Evolutionary conservation across 2,797 vertebrate genomes (phyloP), one percentile per base, ranked within the genome.

Genomic region (Hafferia zeledoni): DNA sequence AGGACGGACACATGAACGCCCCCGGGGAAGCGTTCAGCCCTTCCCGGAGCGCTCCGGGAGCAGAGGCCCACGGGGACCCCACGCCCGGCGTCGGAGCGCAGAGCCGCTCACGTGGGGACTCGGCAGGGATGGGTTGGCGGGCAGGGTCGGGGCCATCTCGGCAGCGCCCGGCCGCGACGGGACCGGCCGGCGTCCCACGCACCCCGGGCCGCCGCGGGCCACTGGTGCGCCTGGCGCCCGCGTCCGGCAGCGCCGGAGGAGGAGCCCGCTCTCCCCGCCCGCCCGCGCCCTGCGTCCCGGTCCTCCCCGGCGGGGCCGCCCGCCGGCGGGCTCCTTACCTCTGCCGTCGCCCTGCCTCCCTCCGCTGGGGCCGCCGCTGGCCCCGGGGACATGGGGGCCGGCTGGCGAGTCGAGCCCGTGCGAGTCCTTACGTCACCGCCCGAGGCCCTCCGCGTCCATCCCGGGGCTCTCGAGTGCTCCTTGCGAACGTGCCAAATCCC

Each of bases 401-500:
- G 78, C 90, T 87, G 92, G 92, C 84, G 81, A 94, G 90, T 61
- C 39, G 64, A 83, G 81, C 69, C 77, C 84, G 72, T 86, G 69
- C 82, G 90, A 90, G 92, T 75, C 92, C 83, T 87, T 94, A 93
- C 85, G 92, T 93, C 93, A 94, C 91, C 63, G 61, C 87, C 89
- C 95, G 79, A 90, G 80, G 83, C 89, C 89, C 91, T 93, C 80
- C 94, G 64, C 85, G 90, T 91, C 92, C 94, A 89, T 93, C 82
- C 92, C 75, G 90, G 76, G 94, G 94, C 92, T 94, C 93, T 95
- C 72, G 86, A 94, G 95, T 95, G 71, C 93, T 95, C 80, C 83
- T 93, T 92, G 95, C 87, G 64, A 95, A 93, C 79, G 95, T 94
- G 93, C 91, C 93, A 95, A 92, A 90, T 83, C 91, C 89, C 91